Conservation (phyloP, 2,797 vertebrate species). For the Enteromius argenteus region DNA sequence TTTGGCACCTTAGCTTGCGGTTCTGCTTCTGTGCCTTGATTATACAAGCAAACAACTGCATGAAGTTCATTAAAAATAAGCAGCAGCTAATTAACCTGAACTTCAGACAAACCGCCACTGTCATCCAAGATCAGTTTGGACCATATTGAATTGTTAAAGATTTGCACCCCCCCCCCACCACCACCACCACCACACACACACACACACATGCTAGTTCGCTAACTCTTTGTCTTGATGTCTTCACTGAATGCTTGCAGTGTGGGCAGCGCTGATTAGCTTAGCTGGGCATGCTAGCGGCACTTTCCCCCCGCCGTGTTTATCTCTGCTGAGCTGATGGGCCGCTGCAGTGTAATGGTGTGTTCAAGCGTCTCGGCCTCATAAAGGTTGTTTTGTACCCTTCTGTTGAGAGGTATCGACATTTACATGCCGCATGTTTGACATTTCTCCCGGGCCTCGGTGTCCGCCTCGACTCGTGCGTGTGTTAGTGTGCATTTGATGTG, state of each 20-base stretch:
- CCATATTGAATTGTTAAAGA: constrained; percentile 92
- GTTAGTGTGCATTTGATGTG: constrained; percentile 36
- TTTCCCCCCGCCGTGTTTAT: constrained; percentile 16
- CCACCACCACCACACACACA: background rate
- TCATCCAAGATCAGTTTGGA: constrained; percentile 91
- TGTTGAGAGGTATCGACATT: constrained; percentile 61
- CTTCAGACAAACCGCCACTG: constrained; percentile 95
- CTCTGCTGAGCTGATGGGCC: constrained; percentile 38
- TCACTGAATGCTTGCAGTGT: constrained; percentile 83
- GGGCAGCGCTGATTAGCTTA: constrained; percentile 85
- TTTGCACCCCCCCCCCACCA: constrained; percentile 53
- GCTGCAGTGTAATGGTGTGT: constrained; percentile 82
- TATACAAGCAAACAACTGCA: constrained; percentile 99
- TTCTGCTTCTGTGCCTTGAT: constrained; percentile 99
- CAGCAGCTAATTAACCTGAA: constrained; percentile 99
- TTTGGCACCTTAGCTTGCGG: constrained; percentile 99
- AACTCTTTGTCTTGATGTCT: constrained; percentile 77
- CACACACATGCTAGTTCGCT: background rate
- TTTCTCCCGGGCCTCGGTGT: constrained; percentile 53
- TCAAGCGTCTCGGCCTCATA: constrained; percentile 77
- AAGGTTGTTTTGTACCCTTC: constrained; percentile 51
- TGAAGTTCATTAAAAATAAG: constrained; percentile 99
- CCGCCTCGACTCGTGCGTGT: constrained; percentile 28
- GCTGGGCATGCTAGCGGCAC: constrained; percentile 16
- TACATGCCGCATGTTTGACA: constrained; percentile 58